Evolutionary conservation across 2,113 vertebrate species (phyloP).

Genomic region (Tympanuchus pallidicinctus): DNA sequence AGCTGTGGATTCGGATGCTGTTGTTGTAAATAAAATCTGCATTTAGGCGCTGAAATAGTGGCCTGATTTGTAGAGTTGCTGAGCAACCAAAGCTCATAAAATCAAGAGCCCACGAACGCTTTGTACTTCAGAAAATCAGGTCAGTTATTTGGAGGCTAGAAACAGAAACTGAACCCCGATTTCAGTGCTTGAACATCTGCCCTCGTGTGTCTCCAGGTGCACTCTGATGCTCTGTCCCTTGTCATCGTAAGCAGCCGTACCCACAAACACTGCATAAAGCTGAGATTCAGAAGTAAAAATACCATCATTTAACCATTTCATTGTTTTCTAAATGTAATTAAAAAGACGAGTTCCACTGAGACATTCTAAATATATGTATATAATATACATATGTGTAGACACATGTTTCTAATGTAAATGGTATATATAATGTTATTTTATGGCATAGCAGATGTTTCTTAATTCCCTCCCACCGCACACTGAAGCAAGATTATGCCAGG

Average conservation of each 20-base stretch:
- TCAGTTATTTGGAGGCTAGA: slow-evolving; percentile 2
- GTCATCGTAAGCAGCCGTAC: not conserved
- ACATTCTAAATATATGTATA: slow-evolving; percentile 44
- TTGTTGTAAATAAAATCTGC: not conserved
- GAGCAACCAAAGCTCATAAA: slow-evolving; percentile 8
- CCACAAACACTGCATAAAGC: not conserved
- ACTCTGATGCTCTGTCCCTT: not conserved
- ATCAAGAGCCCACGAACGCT: not conserved
- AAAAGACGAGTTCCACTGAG: slow-evolving; percentile 67
- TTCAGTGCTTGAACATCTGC: not conserved
- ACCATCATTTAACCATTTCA: slow-evolving; percentile 49
- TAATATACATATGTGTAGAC: slow-evolving; percentile 42
- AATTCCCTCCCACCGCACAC: slow-evolving; percentile 84
- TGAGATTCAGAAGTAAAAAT: slow-evolving; percentile 21
- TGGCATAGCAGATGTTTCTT: slow-evolving; percentile 83
- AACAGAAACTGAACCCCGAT: not conserved
- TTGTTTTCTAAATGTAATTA: slow-evolving; percentile 65
- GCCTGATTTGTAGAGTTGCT: slow-evolving; percentile 41
- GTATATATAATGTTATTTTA: slow-evolving; percentile 78
- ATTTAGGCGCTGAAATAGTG: not conserved
- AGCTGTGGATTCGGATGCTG: not conserved
- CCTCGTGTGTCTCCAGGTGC: not conserved
- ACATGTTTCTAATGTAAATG: slow-evolving; percentile 74
- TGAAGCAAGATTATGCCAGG: slow-evolving; percentile 82
- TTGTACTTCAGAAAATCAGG: slow-evolving; percentile 41